Percentiles rank a stretch among this genome's conserved stretches.
Conservation (phyloP, 2,888 invertebrate species). For the Phoenoteleia sp. region DNA sequence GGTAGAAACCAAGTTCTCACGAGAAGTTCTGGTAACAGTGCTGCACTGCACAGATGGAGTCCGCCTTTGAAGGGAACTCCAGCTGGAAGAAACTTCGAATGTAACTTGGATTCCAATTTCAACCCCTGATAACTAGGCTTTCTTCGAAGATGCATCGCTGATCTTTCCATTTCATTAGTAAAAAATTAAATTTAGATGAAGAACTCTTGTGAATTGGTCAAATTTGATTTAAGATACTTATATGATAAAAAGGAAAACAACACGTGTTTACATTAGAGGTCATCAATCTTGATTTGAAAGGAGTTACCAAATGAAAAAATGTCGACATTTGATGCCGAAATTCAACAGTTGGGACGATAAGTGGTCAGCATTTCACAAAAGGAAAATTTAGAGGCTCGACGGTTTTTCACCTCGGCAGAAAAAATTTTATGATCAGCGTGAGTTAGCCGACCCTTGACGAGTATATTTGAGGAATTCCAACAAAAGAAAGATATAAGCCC, state of each 20-base stretch:
- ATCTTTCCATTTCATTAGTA: slow-evolving; percentile 40
- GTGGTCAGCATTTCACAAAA: slow-evolving; percentile 16
- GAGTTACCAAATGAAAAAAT: slow-evolving; percentile 31
- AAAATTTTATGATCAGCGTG: slow-evolving; percentile 37
- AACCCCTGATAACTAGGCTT: slow-evolving; percentile 25
- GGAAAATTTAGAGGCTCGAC: slow-evolving; percentile 24
- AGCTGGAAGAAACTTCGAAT: slow-evolving; percentile 55
- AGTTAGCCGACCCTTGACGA: slow-evolving; percentile 60
- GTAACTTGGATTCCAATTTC: slow-evolving; percentile 58
- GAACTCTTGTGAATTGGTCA: background rate
- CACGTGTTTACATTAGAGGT: slow-evolving; percentile 31
- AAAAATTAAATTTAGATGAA: slow-evolving; percentile 23
- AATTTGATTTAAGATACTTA: background rate
- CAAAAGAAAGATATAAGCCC: slow-evolving; percentile 41
- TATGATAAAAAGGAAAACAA: slow-evolving; percentile 3
- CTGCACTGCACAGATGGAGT: slow-evolving; percentile 56
- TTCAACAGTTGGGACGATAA: slow-evolving; percentile 44
- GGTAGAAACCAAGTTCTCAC: slow-evolving; percentile 77
- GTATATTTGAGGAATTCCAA: slow-evolving; percentile 63
- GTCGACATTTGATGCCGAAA: background rate
- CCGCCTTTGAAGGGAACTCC: slow-evolving; percentile 33
- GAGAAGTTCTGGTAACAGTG: slow-evolving; percentile 63
- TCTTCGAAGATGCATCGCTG: slow-evolving; percentile 22
- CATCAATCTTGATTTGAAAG: slow-evolving; percentile 63
- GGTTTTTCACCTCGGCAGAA: slow-evolving; percentile 4